phyloP scores from a whole-genome alignment of 2,888 invertebrate genomes.

The Emmelina monodactyla region DNA sequence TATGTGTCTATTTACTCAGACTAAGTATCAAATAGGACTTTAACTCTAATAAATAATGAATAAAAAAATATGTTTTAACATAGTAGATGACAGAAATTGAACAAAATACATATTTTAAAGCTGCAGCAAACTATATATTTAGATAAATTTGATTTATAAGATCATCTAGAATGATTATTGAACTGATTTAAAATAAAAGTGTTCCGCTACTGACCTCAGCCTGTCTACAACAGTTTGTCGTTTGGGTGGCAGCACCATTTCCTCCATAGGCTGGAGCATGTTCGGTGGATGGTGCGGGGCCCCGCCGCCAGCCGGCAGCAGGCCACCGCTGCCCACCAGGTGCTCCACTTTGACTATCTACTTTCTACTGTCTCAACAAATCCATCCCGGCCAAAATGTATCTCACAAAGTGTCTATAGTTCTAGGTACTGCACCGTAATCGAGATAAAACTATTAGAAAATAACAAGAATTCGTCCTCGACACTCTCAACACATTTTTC shows the following conservation, averaged over 20 bases:
- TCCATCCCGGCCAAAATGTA: too few species aligned
- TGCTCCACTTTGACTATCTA: conserved; percentile 71
- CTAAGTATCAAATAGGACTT: too few species aligned
- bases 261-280: conserved; percentile 68
- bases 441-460: conserved; percentile 41
- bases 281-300: conserved; percentile 70
- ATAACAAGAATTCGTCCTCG: conserved; percentile 45
- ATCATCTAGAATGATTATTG: too few species aligned
- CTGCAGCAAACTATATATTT: too few species aligned
- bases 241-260: conserved; percentile 82
- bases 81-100: too few species aligned
- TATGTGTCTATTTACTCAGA: too few species aligned
- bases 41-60: too few species aligned
- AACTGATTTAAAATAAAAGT: too few species aligned
- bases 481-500: conserved; percentile 37
- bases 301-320: conserved; percentile 70
- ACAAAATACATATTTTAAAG: too few species aligned
- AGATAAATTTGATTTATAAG: too few species aligned
- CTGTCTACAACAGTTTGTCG: conserved; percentile 88
- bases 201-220: conserved; percentile 71
- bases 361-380: conserved; percentile 19
- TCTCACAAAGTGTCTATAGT: conserved; percentile 12
- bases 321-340: conserved; percentile 76
- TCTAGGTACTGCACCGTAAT: conserved; percentile 50
- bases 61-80: too few species aligned